Evolutionary conservation across 2,113 vertebrate species (phyloP).

Genomic region (Phocoena phocoena): DNA sequence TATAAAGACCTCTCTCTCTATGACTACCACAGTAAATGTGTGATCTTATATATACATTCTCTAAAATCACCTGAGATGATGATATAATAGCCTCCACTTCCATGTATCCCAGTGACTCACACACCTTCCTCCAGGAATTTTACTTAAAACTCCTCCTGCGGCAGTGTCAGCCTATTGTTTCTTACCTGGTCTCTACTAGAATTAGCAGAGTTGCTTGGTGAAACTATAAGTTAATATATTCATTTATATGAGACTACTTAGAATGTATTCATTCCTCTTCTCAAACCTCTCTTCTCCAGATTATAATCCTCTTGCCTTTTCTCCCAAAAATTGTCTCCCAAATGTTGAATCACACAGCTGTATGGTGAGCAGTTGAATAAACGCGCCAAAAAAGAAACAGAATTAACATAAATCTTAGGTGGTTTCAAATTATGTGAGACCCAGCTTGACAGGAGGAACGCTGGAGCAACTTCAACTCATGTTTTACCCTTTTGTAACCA

Average conservation of each 20-base stretch:
- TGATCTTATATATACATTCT: not conserved
- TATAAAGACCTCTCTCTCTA: not conserved
- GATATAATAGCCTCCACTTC: not conserved
- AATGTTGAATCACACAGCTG: not conserved
- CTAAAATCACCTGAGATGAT: not conserved
- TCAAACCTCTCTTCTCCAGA: not conserved
- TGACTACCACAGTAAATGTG: not conserved
- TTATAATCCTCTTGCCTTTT: not conserved
- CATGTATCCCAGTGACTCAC: not conserved
- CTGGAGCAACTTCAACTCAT: constrained; percentile 71
- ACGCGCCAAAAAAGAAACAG: not conserved
- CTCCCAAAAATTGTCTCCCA: not conserved
- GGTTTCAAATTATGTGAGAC: constrained; percentile 8
- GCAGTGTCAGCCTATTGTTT: not conserved
- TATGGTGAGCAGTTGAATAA: not conserved
- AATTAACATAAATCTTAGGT: not conserved
- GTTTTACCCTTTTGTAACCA: constrained; percentile 79
- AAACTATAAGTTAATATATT: not conserved
- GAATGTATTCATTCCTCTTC: not conserved
- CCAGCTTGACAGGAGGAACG: not conserved
- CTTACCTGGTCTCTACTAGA: not conserved
- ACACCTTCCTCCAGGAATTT: not conserved
- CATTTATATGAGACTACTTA: not conserved
- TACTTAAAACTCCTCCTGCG: not conserved
- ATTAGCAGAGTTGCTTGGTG: not conserved